Evolutionary conservation across 2,888 invertebrate species (phyloP).

Genomic region (Dynastes tityus): DNA sequence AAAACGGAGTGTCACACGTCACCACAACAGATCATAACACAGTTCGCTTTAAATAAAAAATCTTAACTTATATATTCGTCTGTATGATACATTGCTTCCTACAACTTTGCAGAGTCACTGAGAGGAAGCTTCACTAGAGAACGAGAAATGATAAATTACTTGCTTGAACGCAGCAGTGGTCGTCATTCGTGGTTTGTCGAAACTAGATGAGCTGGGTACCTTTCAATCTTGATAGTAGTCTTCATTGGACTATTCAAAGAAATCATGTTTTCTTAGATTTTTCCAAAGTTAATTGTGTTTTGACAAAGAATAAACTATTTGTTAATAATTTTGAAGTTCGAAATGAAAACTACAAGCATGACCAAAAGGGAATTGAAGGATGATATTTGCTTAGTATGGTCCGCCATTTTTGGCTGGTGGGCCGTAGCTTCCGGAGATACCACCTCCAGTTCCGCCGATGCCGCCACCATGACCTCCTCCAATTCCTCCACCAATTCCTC

Average conservation of each 20-base stretch:
- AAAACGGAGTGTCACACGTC: conserved; percentile 13
- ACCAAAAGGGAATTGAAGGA: conserved; percentile 12
- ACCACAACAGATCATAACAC: conserved; percentile 45
- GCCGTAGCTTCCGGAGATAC: conserved; percentile 68
- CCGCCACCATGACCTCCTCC: conserved; percentile 60
- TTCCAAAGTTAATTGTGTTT: neutral
- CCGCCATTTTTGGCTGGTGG: conserved; percentile 71
- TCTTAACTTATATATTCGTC: neutral
- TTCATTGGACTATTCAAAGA: neutral
- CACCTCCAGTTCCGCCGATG: conserved; percentile 60
- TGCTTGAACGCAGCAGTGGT: conserved; percentile 31
- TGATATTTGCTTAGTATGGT: conserved; percentile 65
- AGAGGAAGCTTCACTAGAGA: conserved; percentile 18
- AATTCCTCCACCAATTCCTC: conserved; percentile 59
- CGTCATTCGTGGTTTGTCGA: conserved; percentile 17
- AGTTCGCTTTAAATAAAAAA: conserved; percentile 1
- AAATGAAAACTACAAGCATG: conserved; percentile 5
- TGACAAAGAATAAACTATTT: too few relatives aligned
- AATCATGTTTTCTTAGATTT: too few relatives aligned
- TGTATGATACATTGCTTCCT: neutral
- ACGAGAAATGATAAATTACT: neutral
- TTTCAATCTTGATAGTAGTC: conserved; percentile 17
- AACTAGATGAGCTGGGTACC: conserved; percentile 18
- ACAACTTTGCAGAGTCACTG: neutral
- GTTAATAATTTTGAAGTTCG: neutral